Evolutionary conservation across 2,888 invertebrate genomes (phyloP).

Genomic region (Smittia aterrima): DNA sequence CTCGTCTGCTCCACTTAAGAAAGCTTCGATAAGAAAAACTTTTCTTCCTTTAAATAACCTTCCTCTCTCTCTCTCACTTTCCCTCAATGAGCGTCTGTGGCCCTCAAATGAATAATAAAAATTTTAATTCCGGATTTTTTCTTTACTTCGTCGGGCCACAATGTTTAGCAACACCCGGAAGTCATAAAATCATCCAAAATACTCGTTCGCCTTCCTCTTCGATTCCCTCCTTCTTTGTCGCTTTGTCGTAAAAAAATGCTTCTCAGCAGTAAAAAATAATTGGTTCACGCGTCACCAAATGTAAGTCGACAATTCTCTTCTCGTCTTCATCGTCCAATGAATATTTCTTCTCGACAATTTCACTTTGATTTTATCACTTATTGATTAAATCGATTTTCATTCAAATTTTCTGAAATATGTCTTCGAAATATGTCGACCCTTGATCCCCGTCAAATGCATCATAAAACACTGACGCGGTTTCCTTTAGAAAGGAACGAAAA

Average conservation of each 20-base stretch:
- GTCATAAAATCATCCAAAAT: background rate
- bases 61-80: background rate
- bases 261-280: slow-evolving; percentile 38
- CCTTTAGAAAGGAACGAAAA: background rate
- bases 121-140: background rate
- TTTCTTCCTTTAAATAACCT: background rate
- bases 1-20: background rate
- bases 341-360: no score
- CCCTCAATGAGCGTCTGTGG: background rate
- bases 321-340: background rate
- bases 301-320: background rate
- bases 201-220: no score
- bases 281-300: slow-evolving; percentile 30
- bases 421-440: no score
- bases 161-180: background rate
- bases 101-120: slow-evolving; percentile 11
- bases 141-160: background rate
- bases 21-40: background rate
- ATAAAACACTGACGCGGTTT: background rate
- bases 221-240: background rate
- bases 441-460: background rate
- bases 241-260: slow-evolving; percentile 28
- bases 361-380: no score
- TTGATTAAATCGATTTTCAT: no score
- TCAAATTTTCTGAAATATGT: no score